These are phyloP conservation scores for Symphodus melops DNA, from an alignment of 2,113 vertebrate species.

Conservation along the genomic window DNA sequence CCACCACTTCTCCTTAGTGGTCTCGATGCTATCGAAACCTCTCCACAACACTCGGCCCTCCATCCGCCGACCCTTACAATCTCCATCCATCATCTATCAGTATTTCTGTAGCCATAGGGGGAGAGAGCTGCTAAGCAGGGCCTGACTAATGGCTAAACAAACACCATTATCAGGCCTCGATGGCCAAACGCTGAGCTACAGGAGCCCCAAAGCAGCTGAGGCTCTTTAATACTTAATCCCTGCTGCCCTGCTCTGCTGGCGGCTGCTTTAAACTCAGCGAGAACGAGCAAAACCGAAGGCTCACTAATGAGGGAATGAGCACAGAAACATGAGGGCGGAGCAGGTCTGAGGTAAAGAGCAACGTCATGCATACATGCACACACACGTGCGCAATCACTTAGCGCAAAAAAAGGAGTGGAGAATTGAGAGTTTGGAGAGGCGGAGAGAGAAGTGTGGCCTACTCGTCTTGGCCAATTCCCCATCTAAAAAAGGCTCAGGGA, in stretches of 20 bases:
- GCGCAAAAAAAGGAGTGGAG: conserved; percentile 18
- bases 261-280: conserved; percentile 39
- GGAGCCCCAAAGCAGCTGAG: conserved; percentile 72
- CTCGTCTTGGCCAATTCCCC: conserved; percentile 54
- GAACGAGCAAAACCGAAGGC: conserved; percentile 34
- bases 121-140: conserved; percentile 69
- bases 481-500: conserved; percentile 58
- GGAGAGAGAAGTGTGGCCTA: conserved; percentile 38
- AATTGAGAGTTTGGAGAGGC: conserved; percentile 40
- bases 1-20: conserved; percentile 12
- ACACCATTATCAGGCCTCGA: conserved; percentile 79
- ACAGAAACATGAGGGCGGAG: conserved; percentile 43
- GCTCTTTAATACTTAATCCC: conserved; percentile 78
- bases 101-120: conserved; percentile 56
- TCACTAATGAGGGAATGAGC: conserved; percentile 67
- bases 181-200: conserved; percentile 67
- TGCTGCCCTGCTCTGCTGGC: conserved; percentile 49
- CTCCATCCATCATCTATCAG: conserved; percentile 75
- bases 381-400: conserved; percentile 42
- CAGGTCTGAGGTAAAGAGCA: conserved; percentile 30
- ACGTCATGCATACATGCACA: conserved; percentile 12
- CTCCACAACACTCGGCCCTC: conserved; percentile 58
- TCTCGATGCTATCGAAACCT: conserved; percentile 53
- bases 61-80: conserved; percentile 49
- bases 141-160: conserved; percentile 85